phyloP scores from a whole-genome alignment of 2,113 vertebrate species.

The Dryoscopus gambensis region DNA sequence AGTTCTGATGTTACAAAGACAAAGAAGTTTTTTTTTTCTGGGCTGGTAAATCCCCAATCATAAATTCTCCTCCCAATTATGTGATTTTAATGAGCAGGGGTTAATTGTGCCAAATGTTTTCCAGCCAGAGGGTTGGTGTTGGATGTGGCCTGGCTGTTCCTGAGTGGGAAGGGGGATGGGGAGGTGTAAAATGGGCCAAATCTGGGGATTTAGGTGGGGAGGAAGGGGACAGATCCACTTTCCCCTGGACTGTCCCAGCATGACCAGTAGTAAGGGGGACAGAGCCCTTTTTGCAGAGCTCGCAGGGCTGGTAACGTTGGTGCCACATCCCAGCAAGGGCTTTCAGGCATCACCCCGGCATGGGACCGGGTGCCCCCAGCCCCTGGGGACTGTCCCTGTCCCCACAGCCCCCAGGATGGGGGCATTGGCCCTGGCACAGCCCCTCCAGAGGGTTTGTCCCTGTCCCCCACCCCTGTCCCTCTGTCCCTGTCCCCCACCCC shows the following conservation, averaged over 20 bases:
- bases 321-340: background rate
- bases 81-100: background rate
- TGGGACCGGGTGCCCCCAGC: fast-evolving
- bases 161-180: background rate
- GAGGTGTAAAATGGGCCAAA: background rate
- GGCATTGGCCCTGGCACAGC: background rate
- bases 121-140: background rate
- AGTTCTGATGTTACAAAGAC: background rate
- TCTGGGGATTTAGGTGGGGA: background rate
- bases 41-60: background rate
- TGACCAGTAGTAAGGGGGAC: fast-evolving
- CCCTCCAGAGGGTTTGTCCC: background rate
- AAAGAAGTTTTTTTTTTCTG: background rate
- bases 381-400: background rate
- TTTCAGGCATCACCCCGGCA: fast-evolving
- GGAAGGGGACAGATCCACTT: background rate
- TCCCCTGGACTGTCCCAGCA: background rate
- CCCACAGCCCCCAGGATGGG: background rate
- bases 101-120: background rate
- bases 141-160: background rate
- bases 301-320: fast-evolving
- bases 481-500: background rate
- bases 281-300: background rate
- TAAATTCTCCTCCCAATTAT: background rate
- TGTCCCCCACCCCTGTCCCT: too few species aligned